Base-by-base conservation (phyloP, 2,113 vertebrate species). In the Nycticebus coucang region DNA sequence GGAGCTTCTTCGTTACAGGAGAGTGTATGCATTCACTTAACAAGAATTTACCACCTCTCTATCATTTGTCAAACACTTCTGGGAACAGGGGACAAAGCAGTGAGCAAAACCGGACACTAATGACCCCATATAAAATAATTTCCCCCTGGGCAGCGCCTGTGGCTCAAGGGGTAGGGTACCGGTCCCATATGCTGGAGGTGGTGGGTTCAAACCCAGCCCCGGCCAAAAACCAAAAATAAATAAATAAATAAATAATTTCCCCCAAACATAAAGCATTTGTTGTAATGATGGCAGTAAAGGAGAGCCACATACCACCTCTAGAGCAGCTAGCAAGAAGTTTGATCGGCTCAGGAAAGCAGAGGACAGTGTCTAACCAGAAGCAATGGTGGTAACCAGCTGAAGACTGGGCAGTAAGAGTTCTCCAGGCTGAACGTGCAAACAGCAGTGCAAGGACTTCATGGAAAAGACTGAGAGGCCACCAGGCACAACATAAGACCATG, bases 51-150 rank as follows among this genome's bases (percentile, higher is more conserved):
- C 13, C 68, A 37, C 79, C 6, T 62, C 26, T 88, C n/a, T 77
- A 88, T 24, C 33, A 60, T 89, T 82, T 41, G 84, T 83, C 75
- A 96, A 87, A 87, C 30, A 82, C 30, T 69, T 5, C 74, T 88
- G 28, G 64, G 50, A 87, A 2, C 62, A 68, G 11, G 33, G 33
- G 22, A 84, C 41, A 53, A 4, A 55, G 5, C 9, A 24, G 24
- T 74, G 21, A 79, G 5, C 21, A 91, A 95, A 90, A 33, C 14
- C 22, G 95, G 66, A 85, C 0, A n/a, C 28, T 82, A 83, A 69
- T 50, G 8, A 50, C 45, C 45, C 45, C 24, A 21, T 3, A 41
- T 87, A 75, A 93, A 91, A 92, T 28, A 81, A 80, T 45, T 28
- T 83, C 64, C 24, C 7, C n/a, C n/a, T n/a, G n/a, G n/a, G n/a